phyloP scores from a whole-genome alignment of 2,113 vertebrate species.

The Calypte anna region DNA sequence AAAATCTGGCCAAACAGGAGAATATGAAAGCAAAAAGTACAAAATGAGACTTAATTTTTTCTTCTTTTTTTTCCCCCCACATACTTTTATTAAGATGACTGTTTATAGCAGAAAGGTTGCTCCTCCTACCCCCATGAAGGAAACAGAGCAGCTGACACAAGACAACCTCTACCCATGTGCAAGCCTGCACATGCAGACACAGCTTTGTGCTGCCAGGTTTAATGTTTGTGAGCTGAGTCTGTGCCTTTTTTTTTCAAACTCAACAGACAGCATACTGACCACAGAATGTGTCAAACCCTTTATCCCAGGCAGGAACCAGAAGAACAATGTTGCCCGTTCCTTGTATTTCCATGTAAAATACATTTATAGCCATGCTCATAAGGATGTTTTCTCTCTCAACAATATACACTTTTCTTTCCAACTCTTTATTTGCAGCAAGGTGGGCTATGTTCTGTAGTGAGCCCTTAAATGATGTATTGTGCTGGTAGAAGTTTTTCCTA shows the following conservation, averaged over 20 bases:
- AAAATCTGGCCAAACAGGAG: not conserved
- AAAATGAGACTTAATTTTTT: not conserved
- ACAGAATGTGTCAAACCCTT: not conserved
- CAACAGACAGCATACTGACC: not conserved
- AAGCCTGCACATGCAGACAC: constrained; percentile 8
- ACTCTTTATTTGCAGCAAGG: not conserved
- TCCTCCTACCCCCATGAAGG: not conserved
- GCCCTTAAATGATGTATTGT: not conserved
- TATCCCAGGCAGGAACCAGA: not conserved
- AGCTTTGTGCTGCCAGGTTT: not conserved
- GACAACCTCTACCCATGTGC: not conserved
- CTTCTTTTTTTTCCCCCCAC: accelerated
- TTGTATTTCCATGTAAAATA: not conserved
- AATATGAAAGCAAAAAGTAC: not conserved
- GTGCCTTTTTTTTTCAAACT: not conserved
- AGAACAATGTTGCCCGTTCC: not conserved
- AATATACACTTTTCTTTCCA: too few relatives aligned
- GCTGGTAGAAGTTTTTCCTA: not conserved
- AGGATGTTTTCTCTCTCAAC: not conserved
- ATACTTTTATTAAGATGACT: not conserved
- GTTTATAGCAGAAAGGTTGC: not conserved
- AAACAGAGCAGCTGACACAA: not conserved
- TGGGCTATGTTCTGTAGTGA: not conserved
- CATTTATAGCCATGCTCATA: not conserved
- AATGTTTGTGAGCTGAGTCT: not conserved